Conservation (phyloP, 1,140 invertebrate genomes). For the Drosophila miranda region DNA sequence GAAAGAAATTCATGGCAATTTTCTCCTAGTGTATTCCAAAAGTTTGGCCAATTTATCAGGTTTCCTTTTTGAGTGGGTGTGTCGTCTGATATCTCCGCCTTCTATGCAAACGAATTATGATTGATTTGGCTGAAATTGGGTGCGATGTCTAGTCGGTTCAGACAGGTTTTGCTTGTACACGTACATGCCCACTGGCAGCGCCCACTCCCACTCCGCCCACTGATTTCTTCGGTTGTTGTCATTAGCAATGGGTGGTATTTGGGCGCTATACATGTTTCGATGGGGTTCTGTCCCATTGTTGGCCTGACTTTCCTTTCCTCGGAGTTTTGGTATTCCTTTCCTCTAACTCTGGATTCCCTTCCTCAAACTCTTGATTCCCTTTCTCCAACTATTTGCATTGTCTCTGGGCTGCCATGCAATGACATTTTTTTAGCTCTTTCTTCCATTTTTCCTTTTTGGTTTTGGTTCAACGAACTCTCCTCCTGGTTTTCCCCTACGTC, state of each 20-base stretch:
- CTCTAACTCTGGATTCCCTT: too few species aligned
- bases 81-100: too few species aligned
- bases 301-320: too few species aligned
- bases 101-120: constrained; percentile 43
- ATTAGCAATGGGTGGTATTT: constrained; percentile 61
- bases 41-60: constrained; percentile 7
- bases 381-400: constrained; percentile 3
- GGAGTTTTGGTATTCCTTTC: too few species aligned
- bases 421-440: constrained; percentile 52
- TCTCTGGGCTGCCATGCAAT: constrained; percentile 27
- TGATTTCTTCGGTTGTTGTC: constrained; percentile 30
- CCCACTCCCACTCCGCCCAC: neutral
- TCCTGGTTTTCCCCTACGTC: constrained; percentile 11
- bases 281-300: too few species aligned
- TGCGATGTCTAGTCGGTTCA: constrained; percentile 36
- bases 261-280: constrained; percentile 3
- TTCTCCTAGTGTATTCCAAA: neutral
- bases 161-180: constrained; percentile 8
- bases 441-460: constrained; percentile 42
- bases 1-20: too few species aligned
- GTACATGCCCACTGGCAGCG: neutral
- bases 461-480: constrained; percentile 69
- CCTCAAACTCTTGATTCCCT: neutral
- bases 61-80: neutral
- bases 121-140: constrained; percentile 57